phyloP scores from a whole-genome alignment of 2,888 invertebrate species.

The Cheilosia scutellata region DNA sequence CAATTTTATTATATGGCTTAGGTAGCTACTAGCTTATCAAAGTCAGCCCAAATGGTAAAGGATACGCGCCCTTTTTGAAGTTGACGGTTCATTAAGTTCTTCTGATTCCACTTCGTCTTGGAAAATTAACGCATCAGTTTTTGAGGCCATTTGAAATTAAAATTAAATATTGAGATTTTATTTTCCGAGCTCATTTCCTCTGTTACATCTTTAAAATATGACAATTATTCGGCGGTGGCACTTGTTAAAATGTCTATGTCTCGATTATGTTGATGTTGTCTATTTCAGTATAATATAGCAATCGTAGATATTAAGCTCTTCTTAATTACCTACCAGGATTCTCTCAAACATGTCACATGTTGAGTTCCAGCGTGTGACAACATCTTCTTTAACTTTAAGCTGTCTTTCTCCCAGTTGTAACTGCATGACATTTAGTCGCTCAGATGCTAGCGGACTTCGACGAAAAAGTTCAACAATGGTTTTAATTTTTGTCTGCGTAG shows the following conservation, averaged over 20 bases:
- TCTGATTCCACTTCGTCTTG: background rate
- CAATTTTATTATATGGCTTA: too few species aligned
- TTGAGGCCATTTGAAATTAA: conserved; percentile 15
- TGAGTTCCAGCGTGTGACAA: conserved; percentile 14
- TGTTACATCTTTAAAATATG: conserved; percentile 18
- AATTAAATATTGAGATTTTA: conserved; percentile 27
- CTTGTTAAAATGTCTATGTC: conserved; percentile 8
- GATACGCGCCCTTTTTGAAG: conserved; percentile 2
- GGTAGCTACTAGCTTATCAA: conserved; percentile 5
- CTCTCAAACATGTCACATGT: conserved; percentile 29
- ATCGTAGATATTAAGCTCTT: conserved; percentile 2
- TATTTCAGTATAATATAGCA: background rate
- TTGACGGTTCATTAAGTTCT: background rate
- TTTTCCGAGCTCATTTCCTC: conserved; percentile 28
- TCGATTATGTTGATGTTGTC: background rate
- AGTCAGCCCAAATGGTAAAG: conserved; percentile 9
- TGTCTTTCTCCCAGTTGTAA: conserved; percentile 7
- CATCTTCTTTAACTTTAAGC: conserved; percentile 9
- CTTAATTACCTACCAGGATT: background rate
- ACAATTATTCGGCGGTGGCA: background rate
- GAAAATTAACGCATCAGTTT: background rate
- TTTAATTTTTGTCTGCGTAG: background rate
- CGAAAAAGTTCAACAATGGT: conserved; percentile 14
- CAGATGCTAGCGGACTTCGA: conserved; percentile 2
- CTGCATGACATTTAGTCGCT: conserved; percentile 15